These are phyloP conservation scores for Ptychoptera albimana DNA, from an alignment of 2,888 invertebrate genomes.

Conservation along the genomic window DNA sequence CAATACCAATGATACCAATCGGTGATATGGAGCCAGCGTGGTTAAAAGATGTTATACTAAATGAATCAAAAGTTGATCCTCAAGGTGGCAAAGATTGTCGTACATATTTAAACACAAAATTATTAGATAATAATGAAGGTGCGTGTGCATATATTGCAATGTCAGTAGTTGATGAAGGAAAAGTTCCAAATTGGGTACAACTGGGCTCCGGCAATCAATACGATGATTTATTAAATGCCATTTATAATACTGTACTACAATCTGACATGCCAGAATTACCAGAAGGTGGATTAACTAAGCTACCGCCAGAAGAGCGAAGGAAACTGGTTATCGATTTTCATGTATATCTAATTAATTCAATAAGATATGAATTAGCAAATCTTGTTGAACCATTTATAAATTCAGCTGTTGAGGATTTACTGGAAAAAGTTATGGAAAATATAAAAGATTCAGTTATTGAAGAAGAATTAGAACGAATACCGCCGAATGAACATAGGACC, in stretches of 20 bases:
- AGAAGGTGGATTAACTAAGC: no score
- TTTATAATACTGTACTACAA: no score
- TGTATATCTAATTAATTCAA: neutral
- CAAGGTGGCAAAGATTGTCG: constrained; percentile 7
- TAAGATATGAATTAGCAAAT: neutral
- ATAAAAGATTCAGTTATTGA: neutral
- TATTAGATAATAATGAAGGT: constrained; percentile 14
- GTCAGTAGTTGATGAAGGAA: constrained; percentile 13
- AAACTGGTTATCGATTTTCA: neutral
- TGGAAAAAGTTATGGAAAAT: neutral
- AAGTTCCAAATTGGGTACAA: constrained; percentile 11
- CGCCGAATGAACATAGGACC: neutral
- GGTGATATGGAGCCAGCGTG: constrained; percentile 7
- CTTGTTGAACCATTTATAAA: neutral
- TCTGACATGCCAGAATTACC: no score
- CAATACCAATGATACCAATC: constrained; percentile 1
- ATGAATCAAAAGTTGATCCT: neutral
- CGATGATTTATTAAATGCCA: no score
- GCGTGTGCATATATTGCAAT: constrained; percentile 16
- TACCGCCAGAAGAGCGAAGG: no score
- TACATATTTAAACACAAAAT: constrained; percentile 13
- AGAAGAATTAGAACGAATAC: neutral
- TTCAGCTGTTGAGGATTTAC: neutral
- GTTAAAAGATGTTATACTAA: constrained; percentile 5
- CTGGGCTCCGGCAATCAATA: constrained; percentile 6